These are phyloP conservation scores for Sigmodon hispidus DNA, from an alignment of 2,113 vertebrate species.

Conservation along the genomic window DNA sequence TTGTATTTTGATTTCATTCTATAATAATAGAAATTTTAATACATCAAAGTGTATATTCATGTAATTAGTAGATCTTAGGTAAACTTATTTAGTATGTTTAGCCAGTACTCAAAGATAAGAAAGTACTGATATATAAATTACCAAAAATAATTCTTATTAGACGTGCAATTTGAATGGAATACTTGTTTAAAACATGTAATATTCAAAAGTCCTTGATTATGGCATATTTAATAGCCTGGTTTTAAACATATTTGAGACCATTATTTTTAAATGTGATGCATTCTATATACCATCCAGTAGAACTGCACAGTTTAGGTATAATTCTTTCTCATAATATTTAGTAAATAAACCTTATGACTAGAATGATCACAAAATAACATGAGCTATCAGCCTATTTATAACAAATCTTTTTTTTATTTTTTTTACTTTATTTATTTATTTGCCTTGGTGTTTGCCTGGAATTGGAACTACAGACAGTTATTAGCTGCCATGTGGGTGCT, in stretches of 20 bases:
- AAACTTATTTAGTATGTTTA: background rate
- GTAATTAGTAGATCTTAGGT: background rate
- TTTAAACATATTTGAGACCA: background rate
- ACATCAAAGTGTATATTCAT: background rate
- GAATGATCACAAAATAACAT: background rate
- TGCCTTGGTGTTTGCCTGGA: too few relatives aligned
- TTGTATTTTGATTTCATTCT: background rate
- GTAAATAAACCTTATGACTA: background rate
- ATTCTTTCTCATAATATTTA: background rate
- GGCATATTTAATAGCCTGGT: background rate
- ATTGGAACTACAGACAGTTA: too few relatives aligned
- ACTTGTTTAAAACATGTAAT: background rate
- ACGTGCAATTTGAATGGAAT: background rate
- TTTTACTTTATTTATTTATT: too few relatives aligned
- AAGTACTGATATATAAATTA: background rate
- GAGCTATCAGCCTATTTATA: background rate
- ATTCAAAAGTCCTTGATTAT: background rate
- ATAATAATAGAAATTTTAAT: background rate
- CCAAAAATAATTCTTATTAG: background rate
- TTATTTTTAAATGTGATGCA: background rate
- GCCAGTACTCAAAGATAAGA: background rate
- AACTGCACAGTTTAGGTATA: fast-evolving
- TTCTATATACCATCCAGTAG: background rate
- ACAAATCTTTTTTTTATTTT: too few relatives aligned
- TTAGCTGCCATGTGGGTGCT: too few relatives aligned